Conservation (phyloP, 2,113 vertebrate genomes). For the Xiphophorus couchianus region DNA sequence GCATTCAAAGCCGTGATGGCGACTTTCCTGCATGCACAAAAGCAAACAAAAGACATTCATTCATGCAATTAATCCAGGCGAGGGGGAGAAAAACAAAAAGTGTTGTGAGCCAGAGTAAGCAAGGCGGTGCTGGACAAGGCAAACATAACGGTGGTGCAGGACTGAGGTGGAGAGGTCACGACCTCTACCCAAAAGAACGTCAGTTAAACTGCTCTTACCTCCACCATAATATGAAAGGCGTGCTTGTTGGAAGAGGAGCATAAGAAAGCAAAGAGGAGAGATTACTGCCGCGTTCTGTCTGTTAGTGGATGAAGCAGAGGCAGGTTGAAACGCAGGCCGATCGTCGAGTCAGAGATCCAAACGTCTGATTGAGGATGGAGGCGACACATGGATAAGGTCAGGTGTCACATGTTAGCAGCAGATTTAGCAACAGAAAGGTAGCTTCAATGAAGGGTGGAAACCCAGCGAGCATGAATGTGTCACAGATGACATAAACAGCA, state of each 20-base stretch:
- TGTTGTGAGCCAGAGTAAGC: conserved; percentile 34
- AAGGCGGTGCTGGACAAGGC: conserved; percentile 31
- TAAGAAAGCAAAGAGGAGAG: conserved; percentile 80
- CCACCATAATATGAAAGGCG: conserved; percentile 99
- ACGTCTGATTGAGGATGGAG: background rate
- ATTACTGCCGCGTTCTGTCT: conserved; percentile 83
- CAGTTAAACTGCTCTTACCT: conserved; percentile 93
- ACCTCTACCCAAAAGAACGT: conserved; percentile 68
- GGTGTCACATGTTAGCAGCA: background rate
- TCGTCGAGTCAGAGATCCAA: background rate
- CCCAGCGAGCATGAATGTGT: background rate
- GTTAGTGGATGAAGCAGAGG: conserved; percentile 78
- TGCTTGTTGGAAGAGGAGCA: conserved; percentile 87
- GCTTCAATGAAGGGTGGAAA: background rate
- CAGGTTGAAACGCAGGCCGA: conserved; percentile 35
- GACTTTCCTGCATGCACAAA: conserved; percentile 68
- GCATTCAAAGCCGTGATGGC: conserved; percentile 62
- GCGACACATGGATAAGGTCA: background rate
- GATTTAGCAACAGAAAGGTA: background rate
- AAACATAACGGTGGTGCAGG: conserved; percentile 47
- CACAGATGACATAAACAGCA: background rate
- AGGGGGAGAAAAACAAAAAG: conserved; percentile 23
- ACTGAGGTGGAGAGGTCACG: conserved; percentile 52
- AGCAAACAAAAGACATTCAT: conserved; percentile 56
- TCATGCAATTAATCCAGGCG: conserved; percentile 73